phyloP scores from a whole-genome alignment of 2,113 vertebrate species.

The Shinisaurus crocodilurus region DNA sequence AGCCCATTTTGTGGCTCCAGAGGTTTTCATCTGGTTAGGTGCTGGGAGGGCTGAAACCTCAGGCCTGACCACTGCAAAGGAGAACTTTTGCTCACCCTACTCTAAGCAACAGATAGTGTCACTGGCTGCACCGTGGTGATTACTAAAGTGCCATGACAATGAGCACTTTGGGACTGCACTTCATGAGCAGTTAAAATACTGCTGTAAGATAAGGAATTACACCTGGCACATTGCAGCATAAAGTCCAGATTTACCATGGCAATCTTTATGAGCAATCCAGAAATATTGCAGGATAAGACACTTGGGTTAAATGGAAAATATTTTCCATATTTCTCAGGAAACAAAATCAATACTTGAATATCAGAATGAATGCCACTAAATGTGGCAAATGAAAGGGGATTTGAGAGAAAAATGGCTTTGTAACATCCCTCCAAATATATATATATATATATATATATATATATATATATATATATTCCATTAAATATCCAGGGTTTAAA shows the following conservation, averaged over 20 bases:
- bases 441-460: no score
- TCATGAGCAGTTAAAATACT: not conserved
- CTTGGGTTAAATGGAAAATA: not conserved
- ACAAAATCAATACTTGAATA: not conserved
- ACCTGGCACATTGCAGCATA: not conserved
- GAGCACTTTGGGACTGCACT: not conserved
- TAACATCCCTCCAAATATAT: not conserved
- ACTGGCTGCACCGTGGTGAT: not conserved
- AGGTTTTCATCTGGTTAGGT: no score
- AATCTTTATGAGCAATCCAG: not conserved
- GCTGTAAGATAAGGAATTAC: not conserved
- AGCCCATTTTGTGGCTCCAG: no score
- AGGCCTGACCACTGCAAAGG: no score
- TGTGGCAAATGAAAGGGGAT: not conserved
- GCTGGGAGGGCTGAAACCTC: no score
- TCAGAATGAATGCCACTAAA: not conserved
- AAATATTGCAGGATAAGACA: not conserved
- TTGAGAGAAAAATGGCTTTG: not conserved
- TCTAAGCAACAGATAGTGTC: no score
- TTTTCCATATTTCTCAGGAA: not conserved
- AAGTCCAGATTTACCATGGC: not conserved
- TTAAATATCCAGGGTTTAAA: not conserved
- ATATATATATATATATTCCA: no score
- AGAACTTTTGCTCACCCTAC: no score
- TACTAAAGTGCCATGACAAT: not conserved